Conservation (phyloP, 2,797 vertebrate genomes). For the Cyclopterus lumpus region DNA sequence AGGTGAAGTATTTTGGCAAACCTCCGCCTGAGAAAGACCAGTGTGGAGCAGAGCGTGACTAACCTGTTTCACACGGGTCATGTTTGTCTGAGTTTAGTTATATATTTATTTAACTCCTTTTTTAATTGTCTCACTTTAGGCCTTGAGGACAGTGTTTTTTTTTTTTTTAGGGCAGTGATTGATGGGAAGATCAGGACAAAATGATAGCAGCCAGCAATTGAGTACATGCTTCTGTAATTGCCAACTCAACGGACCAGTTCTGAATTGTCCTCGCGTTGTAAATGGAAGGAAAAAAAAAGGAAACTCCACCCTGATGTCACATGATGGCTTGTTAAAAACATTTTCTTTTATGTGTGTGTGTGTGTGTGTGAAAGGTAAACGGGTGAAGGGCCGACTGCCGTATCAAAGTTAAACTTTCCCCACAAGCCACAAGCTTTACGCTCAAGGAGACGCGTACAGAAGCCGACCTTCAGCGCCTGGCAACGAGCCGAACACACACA, state of each 20-base stretch:
- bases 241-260: constrained; percentile 27
- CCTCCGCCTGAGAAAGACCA: background rate
- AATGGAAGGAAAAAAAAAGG: background rate
- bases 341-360: too few species aligned
- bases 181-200: constrained; percentile 9
- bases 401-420: too few species aligned
- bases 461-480: constrained; percentile 16
- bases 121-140: background rate
- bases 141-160: background rate
- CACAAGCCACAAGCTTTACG: too few species aligned
- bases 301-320: background rate
- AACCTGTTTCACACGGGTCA: background rate
- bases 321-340: too few species aligned
- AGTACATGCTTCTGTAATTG: constrained; percentile 6
- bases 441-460: background rate
- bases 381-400: too few species aligned
- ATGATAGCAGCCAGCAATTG: constrained; percentile 24
- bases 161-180: background rate
- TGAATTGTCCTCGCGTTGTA: background rate
- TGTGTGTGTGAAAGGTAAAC: too few species aligned
- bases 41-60: background rate
- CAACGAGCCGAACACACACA: constrained; percentile 8
- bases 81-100: background rate
- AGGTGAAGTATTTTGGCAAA: background rate
- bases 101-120: background rate